These are phyloP conservation scores for Columba guinea DNA, from an alignment of 2,797 vertebrate species.

Conservation along the genomic window DNA sequence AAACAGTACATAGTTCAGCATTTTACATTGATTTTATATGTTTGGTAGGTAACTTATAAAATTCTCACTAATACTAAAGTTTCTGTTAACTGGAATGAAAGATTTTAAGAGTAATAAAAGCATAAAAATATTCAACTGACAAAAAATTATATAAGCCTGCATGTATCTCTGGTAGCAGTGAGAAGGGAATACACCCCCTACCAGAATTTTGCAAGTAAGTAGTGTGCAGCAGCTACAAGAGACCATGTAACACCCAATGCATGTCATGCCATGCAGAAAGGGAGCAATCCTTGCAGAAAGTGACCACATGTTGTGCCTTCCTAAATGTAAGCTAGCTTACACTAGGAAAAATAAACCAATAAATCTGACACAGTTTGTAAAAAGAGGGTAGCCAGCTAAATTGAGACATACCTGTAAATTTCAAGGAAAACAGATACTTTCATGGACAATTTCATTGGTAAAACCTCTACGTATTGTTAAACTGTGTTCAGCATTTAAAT, in stretches of 20 bases:
- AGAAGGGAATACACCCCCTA: not conserved
- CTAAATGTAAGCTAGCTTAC: not conserved
- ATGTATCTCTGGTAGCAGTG: not conserved
- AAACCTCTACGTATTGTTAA: not conserved
- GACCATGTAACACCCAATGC: not conserved
- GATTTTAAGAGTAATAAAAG: not conserved
- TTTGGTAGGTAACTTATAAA: not conserved
- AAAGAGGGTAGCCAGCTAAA: not conserved
- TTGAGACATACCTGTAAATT: not conserved
- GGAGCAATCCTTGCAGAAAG: not conserved
- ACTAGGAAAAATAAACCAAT: not conserved
- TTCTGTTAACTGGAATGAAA: not conserved
- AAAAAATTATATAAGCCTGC: not conserved
- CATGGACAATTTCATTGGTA: not conserved
- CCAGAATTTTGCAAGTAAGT: not conserved
- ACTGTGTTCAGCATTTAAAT: not conserved
- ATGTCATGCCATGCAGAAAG: not conserved
- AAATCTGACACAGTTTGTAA: not conserved
- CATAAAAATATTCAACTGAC: not conserved
- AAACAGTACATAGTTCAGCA: not conserved
- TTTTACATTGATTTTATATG: not conserved
- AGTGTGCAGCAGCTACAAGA: not conserved
- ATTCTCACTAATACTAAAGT: not conserved
- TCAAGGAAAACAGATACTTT: not conserved
- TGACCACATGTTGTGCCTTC: not conserved